Base-by-base conservation (phyloP, 2,113 vertebrate species). In the Canis aureus region DNA sequence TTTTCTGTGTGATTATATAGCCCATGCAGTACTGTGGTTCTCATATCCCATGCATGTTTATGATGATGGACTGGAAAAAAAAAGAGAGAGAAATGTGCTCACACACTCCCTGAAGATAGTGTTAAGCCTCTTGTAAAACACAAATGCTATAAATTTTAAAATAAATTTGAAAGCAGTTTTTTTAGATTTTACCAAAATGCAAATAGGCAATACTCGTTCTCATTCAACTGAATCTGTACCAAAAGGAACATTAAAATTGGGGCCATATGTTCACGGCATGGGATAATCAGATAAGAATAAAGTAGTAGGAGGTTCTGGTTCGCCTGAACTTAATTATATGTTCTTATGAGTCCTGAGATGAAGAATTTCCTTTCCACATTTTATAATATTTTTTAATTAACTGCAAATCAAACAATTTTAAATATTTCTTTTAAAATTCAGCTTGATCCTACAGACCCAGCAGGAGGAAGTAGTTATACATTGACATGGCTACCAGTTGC, bases 241-340 rank as follows among this genome's bases (percentile, higher is more conserved):
- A 49, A 90, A 66, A 84, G 32, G 71, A 93, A 83, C 51, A 84
- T 94, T 59, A 85, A 94, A 55, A 73, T 84, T 66, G 57, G 20
- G n/a, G 38, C 88, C 94, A 96, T 96, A 78, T 97, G 96, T 94
- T 98, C 95, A 82, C 78, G 55, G 53, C 91, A 86, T 89, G 85
- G 81, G 27, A 84, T 97, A 97, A 97, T 97, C 78, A 94, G 69
- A 93, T 96, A 38, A 92, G 81, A 93, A 94, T 95, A 78, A 95
- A 88, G 89, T 38, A 88, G 87, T 90, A 96, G 71, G 85, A 73
- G 74, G 59, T 73, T 96, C 97, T 94, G 91, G 71, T 82, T 94
- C 67, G 38, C 29, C 71, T 89, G 29, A 97, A 95, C 76, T 94
- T 96, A 95, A 97, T 97, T 97, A 90, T 32, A 67, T 11, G 16